phyloP scores from a whole-genome alignment of 2,888 invertebrate genomes.

The Thyatira batis region DNA sequence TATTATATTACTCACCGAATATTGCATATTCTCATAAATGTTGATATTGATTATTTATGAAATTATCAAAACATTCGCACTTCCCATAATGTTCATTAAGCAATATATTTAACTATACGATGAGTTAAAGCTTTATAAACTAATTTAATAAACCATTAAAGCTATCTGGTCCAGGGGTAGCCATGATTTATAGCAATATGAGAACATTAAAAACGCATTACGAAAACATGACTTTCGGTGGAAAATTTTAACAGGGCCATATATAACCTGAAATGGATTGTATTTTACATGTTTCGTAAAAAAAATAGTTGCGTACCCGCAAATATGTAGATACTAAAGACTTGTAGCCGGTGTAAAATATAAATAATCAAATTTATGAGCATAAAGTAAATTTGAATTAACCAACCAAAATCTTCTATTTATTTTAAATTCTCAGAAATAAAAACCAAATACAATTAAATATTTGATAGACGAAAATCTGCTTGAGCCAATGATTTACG shows the following conservation, averaged over 20 bases:
- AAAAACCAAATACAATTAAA: no score
- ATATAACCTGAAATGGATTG: conserved; percentile 63
- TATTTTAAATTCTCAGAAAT: no score
- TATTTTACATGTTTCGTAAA: conserved; percentile 39
- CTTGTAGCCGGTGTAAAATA: not conserved
- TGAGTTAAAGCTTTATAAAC: conserved; percentile 54
- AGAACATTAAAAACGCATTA: conserved; percentile 83
- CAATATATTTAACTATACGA: conserved; percentile 31
- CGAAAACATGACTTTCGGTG: conserved; percentile 80
- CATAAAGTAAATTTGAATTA: no score
- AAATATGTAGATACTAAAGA: no score
- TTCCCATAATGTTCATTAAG: conserved; percentile 7
- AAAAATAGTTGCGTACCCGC: conserved; percentile 21
- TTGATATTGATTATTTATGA: no score
- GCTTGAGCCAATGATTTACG: no score
- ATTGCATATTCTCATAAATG: no score
- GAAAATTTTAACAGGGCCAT: conserved; percentile 73
- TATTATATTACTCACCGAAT: no score
- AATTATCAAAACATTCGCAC: not conserved
- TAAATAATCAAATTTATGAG: no score
- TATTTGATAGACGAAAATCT: no score
- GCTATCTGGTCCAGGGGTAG: conserved; percentile 79
- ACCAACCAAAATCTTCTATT: no score
- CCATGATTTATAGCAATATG: conserved; percentile 81
- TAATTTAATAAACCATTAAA: conserved; percentile 81